Base-by-base conservation (phyloP, 2,888 invertebrate species). In the Tachina lurida region DNA sequence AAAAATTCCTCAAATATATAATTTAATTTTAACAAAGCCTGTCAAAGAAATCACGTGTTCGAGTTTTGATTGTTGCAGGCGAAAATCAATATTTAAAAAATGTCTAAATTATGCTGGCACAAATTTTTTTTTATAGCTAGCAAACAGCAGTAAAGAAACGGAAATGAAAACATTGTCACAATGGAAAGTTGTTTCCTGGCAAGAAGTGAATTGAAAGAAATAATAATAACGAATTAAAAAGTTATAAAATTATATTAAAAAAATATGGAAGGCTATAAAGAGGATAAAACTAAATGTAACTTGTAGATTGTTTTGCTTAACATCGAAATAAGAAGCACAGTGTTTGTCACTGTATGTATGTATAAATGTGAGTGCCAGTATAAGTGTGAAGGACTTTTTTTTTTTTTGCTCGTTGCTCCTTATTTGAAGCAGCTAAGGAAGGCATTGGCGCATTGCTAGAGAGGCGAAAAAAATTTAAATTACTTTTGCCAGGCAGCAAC, bases 401-500 rank as follows among this genome's bases (percentile, higher is more conserved):
- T 13, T 67, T n/a, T 31, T 31, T 31, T 31, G 31, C 54, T 56
- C 47, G 58, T 45, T 60, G 47, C 47, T 67, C 31, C 31, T 56
- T 47, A n/a, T 70, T 65, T 67, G 12, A 54, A 49, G 58, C 52
- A 65, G 10, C 62, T 22, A 54, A 70, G 39, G 15, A 67, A 68
- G 52, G 31, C 19, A 54, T 63, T 74, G 77, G 73, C 22, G 65
- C 70, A 83, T 19, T 78, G 67, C 81, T 47, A 60, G 56, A 81
- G 43, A 77, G 73, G 82, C 79, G 82, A 65, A 87, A 85, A 85
- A 87, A 31, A 31, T 85, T 87, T 88, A 88, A 87, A 88, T 88
- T 88, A 87, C 88, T 87, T 88, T 87, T 86, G 17, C 52, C 39
- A 77, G 54, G 3, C 68, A 73, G n/a, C 70, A 63, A 49, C 43